Conservation (phyloP, 2,113 vertebrate genomes). For the Eulemur rufifrons region DNA sequence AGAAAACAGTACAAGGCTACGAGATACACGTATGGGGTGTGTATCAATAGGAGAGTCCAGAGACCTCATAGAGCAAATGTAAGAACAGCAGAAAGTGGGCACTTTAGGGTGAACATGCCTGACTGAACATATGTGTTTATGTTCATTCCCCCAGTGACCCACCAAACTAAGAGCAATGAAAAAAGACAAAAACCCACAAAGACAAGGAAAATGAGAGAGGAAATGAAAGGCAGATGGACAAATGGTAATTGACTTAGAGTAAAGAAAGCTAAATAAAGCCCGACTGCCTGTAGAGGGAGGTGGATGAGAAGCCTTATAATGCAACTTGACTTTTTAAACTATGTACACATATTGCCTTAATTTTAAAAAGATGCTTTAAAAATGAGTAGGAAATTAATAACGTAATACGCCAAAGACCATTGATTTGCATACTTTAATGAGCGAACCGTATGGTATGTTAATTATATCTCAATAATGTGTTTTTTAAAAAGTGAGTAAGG, state of each 20-base stretch:
- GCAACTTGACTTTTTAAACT: neutral
- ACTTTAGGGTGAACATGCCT: neutral
- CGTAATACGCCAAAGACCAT: no score
- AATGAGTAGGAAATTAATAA: neutral
- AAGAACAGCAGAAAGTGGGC: neutral
- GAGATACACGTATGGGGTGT: accelerated
- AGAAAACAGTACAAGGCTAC: neutral
- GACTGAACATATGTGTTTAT: neutral
- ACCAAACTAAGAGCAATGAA: neutral
- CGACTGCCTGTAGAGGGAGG: neutral
- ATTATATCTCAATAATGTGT: no score
- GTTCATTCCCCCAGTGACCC: neutral
- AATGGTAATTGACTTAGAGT: neutral
- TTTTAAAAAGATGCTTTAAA: neutral
- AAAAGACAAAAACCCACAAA: neutral
- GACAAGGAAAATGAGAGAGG: neutral
- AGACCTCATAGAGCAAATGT: neutral
- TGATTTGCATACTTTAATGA: no score
- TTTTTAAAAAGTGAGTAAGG: neutral
- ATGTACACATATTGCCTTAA: neutral
- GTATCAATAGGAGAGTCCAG: neutral
- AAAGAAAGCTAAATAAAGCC: neutral
- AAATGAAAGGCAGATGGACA: neutral
- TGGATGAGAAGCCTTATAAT: neutral
- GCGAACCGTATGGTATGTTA: no score